A percentile compares a stretch with the other conserved stretches of the same genome.
phyloP scores from a whole-genome alignment of 1,140 invertebrate species.

The Dolichoris vasculosae region DNA sequence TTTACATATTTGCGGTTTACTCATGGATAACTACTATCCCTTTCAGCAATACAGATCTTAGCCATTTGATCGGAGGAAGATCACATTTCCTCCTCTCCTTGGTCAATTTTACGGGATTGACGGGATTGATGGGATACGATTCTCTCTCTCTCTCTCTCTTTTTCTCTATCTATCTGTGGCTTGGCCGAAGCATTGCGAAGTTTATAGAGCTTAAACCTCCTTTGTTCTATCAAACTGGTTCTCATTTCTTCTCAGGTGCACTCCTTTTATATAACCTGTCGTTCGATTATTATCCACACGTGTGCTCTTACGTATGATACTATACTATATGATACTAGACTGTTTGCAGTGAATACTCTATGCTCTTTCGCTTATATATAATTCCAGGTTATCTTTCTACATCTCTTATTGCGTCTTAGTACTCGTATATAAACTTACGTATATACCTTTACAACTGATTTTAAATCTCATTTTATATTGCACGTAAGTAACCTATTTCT shows the following conservation, averaged over 20 bases:
- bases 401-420: not conserved
- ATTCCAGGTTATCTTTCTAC: not conserved
- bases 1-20: not conserved
- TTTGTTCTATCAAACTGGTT: too few relatives aligned
- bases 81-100: not conserved
- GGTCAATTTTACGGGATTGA: too few relatives aligned
- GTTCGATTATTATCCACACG: not conserved
- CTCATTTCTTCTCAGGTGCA: too few relatives aligned
- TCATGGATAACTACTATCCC: not conserved
- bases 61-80: not conserved
- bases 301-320: not conserved
- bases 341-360: not conserved
- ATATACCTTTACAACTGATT: not conserved
- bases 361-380: not conserved
- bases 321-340: not conserved
- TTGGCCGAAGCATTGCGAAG: not conserved
- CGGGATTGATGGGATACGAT: not conserved
- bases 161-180: conserved; percentile 13
- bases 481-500: not conserved
- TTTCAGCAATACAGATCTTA: not conserved
- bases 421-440: not conserved
- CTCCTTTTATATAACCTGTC: not conserved
- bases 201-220: too few relatives aligned
- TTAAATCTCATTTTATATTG: not conserved
- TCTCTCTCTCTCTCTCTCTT: conserved; percentile 15